Evolutionary conservation across 2,113 vertebrate genomes (phyloP), one percentile per base, ranked within the genome.

Genomic region (Rhea americana): DNA sequence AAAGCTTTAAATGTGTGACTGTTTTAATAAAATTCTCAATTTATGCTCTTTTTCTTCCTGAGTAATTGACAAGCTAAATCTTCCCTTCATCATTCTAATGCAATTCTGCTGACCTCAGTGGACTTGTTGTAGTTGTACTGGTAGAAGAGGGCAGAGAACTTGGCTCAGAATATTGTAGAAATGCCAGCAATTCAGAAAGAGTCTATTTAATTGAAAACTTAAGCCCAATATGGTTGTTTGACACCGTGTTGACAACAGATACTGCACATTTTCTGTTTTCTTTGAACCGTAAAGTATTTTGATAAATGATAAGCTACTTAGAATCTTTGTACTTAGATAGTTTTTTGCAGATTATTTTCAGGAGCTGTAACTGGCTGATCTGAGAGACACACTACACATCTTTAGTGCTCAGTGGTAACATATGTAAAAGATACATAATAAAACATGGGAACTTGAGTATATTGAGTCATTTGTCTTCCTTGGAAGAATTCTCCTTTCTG

Each of bases 191-290:
- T 86, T 94, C 83, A 84, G 58, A 66, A 91, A 78, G 51, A 90
- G 70, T 74, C 76, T 95, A 83, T 92, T 94, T 96, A 94, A 93
- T 84, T 88, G 92, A 94, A 96, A 93, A 90, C 56, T 81, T 86
- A 78, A 93, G 76, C 70, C 96, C 84, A 88, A 93, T 94, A 95
- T 94, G 88, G 93, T 96, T 95, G 88, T 65, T 94, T 96, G 96
- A 96, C 93, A 96, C 80, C 91, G 93, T 95, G 93, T 95, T 96
- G 96, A 96, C 95, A 96, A 96, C 86, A 96, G 61, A 92, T 84
- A 94, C 89, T 96, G 95, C 93, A 96, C 92, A 95, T 96, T 96
- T 95, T 95, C 88, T 96, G 95, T 93, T 95, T 93, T 87, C 86
- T 70, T 79, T 82, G 81, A 90, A 91, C 35, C 51, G 84, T 78